Conservation (phyloP, 2,113 vertebrate genomes). For the Phrynosoma blainvillii region DNA sequence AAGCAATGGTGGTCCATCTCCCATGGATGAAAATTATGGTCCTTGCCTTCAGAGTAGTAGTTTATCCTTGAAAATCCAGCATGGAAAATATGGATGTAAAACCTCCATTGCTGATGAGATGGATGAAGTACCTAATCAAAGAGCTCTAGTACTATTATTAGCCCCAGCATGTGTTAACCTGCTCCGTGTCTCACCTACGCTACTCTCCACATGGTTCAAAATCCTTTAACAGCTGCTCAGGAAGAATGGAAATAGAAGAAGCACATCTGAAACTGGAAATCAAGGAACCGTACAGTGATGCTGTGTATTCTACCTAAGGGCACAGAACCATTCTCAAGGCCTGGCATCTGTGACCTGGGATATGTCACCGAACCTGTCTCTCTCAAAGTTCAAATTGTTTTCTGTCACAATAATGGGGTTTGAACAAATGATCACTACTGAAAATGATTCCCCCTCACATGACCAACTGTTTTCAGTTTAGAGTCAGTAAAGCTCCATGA, state of each 20-base stretch:
- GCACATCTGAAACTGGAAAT: not conserved
- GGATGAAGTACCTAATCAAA: conserved; percentile 18
- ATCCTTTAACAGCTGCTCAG: conserved; percentile 12
- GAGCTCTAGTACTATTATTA: not conserved
- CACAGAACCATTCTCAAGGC: not conserved
- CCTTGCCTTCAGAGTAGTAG: not conserved
- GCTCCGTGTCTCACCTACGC: conserved; percentile 5
- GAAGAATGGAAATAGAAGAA: not conserved
- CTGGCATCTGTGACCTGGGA: not conserved
- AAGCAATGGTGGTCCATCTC: conserved; percentile 3
- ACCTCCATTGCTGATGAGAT: conserved; percentile 10
- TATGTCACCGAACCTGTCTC: not conserved
- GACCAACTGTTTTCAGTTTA: not conserved
- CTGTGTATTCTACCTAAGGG: not conserved
- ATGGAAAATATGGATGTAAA: conserved; percentile 27
- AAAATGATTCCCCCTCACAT: not conserved
- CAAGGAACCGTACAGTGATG: not conserved
- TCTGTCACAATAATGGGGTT: not conserved
- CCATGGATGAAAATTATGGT: conserved; percentile 31
- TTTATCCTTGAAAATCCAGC: conserved; percentile 21
- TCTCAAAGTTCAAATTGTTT: not conserved
- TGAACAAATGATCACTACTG: not conserved
- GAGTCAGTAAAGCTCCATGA: not conserved
- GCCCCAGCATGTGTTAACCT: not conserved
- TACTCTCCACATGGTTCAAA: conserved; percentile 19